Evolutionary conservation across 1,140 invertebrate species (phyloP).

Genomic region (Riptortus pedestris): DNA sequence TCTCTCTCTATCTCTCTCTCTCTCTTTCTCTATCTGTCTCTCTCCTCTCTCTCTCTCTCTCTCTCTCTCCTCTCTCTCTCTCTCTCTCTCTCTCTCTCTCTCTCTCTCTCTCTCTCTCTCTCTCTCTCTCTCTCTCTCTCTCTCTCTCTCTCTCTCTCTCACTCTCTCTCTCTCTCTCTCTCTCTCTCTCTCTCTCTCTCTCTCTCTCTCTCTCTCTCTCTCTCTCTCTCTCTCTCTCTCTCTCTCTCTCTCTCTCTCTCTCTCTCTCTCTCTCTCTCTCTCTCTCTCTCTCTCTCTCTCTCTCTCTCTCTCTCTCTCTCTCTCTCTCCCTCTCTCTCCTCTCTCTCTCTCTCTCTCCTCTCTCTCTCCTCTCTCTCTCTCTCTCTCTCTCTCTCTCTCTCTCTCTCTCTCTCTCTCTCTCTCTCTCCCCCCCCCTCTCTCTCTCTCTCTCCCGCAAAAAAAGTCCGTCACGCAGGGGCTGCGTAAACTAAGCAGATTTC

Average conservation of each 20-base stretch:
- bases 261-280: not conserved
- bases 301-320: not conserved
- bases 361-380: slow-evolving; percentile 2
- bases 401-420: not conserved
- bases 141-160: slow-evolving; percentile 15
- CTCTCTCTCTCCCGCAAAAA: no score
- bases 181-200: slow-evolving; percentile 15
- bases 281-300: no score
- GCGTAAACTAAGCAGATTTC: no score
- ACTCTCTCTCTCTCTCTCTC: slow-evolving; percentile 13
- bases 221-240: not conserved
- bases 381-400: slow-evolving; percentile 4
- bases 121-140: slow-evolving; percentile 15
- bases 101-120: slow-evolving; percentile 15
- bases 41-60: no score
- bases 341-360: not conserved
- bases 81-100: slow-evolving; percentile 15
- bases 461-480: no score
- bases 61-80: slow-evolving; percentile 14
- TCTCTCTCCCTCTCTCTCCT: not conserved
- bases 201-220: slow-evolving; percentile 7
- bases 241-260: slow-evolving; percentile 12
- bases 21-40: no score
- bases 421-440: no score
- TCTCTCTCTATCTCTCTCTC: no score